Evolutionary conservation across 1,140 invertebrate genomes (phyloP), one percentile per base, ranked within the genome.

Genomic region (Lepidurus apus): DNA sequence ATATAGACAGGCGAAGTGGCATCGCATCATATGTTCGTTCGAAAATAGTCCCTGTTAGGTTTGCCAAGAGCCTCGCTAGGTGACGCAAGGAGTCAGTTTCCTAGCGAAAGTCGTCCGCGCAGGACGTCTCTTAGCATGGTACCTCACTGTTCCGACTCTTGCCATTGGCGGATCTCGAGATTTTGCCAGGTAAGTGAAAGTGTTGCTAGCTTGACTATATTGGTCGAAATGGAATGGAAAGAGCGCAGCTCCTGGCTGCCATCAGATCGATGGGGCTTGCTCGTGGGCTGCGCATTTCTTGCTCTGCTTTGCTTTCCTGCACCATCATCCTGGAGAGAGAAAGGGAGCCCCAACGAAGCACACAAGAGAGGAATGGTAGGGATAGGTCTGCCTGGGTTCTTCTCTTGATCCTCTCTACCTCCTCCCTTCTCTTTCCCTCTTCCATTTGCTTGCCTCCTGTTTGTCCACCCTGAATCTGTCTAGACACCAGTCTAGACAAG

Each of bases 401-500:
- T 10, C 53, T 65, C 17, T 65, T 9, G 53, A 65, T 13, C 21
- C 53, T 13, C 53, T 65, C 53, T 65, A 5, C 21, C 53, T 21
- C 53, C 21, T n/a, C 53, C 21, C 53, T 65, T 65, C 53, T 65
- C 53, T 65, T 17, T n/a, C 53, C 53, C 53, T 65, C 53, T 65
- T 65, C 53, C 53, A 65, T 65, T 65, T 65, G 53, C n/a, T 65
- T 65, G 21, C 53, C 53, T 65, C 53, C 53, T 65, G 53, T 65
- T 65, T 65, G 9, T 65, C 53, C 53, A 65, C 53, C 53, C 53
- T 65, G 53, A 65, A 65, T 65, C 53, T 65, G 53, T 65, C 53
- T 65, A 65, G 53, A 65, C 53, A 65, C 53, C 53, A 65, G 53
- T 65, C 53, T 65, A 65, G 53, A 65, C 53, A 65, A 65, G 53